phyloP scores from a whole-genome alignment of 2,797 vertebrate genomes.

The Catharus ustulatus region DNA sequence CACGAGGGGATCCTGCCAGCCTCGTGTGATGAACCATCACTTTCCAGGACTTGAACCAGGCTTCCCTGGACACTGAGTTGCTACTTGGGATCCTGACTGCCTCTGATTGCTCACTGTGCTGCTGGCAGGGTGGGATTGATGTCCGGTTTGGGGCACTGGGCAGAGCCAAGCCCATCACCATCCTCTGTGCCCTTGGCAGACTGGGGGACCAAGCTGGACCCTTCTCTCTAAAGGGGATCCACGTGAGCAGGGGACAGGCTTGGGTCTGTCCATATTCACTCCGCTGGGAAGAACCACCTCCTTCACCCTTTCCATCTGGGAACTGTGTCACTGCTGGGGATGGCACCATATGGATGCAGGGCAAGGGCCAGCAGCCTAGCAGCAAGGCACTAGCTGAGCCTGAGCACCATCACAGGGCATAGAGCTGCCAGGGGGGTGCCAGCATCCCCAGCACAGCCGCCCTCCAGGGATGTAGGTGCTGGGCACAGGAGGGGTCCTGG shows the following conservation, averaged over 20 bases:
- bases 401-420: accelerated
- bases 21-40: accelerated
- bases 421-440: neutral
- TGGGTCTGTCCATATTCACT: neutral
- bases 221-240: neutral
- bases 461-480: neutral
- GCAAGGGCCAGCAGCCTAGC: accelerated
- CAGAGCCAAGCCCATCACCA: neutral
- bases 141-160: neutral
- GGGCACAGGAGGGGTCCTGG: accelerated
- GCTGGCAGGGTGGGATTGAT: neutral
- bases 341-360: accelerated
- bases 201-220: neutral
- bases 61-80: neutral
- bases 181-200: neutral
- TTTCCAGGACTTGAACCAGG: neutral
- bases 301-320: neutral
- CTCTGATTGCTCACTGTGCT: neutral
- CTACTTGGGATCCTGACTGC: accelerated
- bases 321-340: neutral
- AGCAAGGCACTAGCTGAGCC: neutral
- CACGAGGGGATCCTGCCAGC: accelerated
- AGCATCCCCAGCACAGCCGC: accelerated
- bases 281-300: neutral
- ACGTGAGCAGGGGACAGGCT: accelerated